Evolutionary conservation across 2,888 invertebrate genomes (phyloP).

Genomic region (Esperia sulphurella): DNA sequence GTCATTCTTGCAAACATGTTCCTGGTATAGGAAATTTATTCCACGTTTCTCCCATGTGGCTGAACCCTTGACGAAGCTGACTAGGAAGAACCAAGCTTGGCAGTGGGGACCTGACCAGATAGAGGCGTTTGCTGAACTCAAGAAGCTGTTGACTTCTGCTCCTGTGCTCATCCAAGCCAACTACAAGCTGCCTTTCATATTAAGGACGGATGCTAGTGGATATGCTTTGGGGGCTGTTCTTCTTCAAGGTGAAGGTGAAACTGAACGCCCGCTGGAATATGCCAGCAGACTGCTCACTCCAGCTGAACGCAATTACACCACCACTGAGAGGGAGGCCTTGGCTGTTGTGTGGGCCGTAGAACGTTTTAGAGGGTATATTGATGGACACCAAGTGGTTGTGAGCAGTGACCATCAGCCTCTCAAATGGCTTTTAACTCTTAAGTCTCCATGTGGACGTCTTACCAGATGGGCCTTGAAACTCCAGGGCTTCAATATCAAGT

Average conservation of each 20-base stretch:
- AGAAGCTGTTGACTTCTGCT: conserved; percentile 2
- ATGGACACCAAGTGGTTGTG: conserved; percentile 40
- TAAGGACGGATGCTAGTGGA: conserved; percentile 23
- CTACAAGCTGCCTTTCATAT: conserved; percentile 8
- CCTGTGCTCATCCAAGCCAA: conserved; percentile 15
- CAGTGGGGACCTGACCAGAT: conserved; percentile 12
- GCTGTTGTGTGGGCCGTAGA: too few relatives aligned
- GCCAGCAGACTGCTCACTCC: conserved; percentile 11
- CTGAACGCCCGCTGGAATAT: conserved; percentile 13
- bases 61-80: conserved; percentile 14
- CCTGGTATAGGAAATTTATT: too few relatives aligned
- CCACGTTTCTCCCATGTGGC: too few relatives aligned
- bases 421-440: conserved; percentile 45
- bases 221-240: conserved; percentile 7
- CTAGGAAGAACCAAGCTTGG: conserved; percentile 15
- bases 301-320: conserved; percentile 39
- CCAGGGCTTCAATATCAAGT: conserved; percentile 39
- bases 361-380: conserved; percentile 13
- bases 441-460: conserved; percentile 48
- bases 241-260: conserved; percentile 8
- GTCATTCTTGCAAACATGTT: too few relatives aligned
- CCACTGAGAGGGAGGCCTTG: conserved; percentile 40
- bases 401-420: conserved; percentile 57
- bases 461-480: conserved; percentile 54
- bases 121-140: conserved; percentile 8